Evolutionary conservation across 1,140 invertebrate genomes (phyloP), one percentile per base, ranked within the genome.

Genomic region (Pachypeltis micranthus): DNA sequence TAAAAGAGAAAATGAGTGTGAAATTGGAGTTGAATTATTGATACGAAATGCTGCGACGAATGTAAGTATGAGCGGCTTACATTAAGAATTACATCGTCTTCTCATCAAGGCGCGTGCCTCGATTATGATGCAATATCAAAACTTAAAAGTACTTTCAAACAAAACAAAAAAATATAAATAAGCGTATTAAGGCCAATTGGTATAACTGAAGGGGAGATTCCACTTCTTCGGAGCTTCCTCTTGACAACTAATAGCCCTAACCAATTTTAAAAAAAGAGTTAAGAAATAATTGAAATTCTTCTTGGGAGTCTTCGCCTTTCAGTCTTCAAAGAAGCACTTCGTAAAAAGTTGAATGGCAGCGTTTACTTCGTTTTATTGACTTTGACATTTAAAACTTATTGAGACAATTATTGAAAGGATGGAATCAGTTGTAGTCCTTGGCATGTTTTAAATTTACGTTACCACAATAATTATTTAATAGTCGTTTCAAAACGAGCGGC

Each of bases 1-100:
- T 21, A 67, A 70, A 68, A 65, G 63, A 29, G 61, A 44, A 28
- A 61, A 10, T 21, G 23, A 4, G 47, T 55, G 47, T 51, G 10
- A 39, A 10, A n/a, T 10, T 7, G 7, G 34, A 39, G 7, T 51
- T 21, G 4, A 51, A 14, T 51, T 51, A 51, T 10, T 14, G 4
- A 51, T 10, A 10, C 4, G 7, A 10, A 51, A 21, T 7, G 47
- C 47, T 51, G 19, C 7, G 10, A 51, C 7, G 47, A 21, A 51
- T 51, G 47, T 21, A 51, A 10, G 47, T 51, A 21, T 51, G 47
- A 21, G 7, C 19, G 12, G 47, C 47, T 51, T 51, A 51, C 47
- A 51, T 51, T 14, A 51, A 10, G 31, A n/a, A n/a, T 39, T 39
- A 10, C 7, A 51, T 7, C 47, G 47, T 51, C 47, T 51, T 51